A percentile compares a stretch with the other conserved stretches of the same genome.
Conservation (phyloP, 2,888 invertebrate genomes). For the Branchellion lobata region DNA sequence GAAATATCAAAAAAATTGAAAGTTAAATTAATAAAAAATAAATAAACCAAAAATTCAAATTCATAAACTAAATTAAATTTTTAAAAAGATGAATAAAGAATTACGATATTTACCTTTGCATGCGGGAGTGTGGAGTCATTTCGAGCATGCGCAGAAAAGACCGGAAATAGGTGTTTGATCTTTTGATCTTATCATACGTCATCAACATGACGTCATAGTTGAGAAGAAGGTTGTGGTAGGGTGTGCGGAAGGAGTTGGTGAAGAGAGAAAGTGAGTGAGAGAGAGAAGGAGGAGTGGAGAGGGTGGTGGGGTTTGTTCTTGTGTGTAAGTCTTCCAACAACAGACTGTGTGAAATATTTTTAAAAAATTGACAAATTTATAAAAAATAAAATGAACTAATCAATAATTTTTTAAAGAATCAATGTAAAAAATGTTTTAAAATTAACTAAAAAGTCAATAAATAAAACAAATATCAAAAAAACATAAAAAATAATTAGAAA, state of each 20-base stretch:
- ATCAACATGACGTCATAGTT: conserved; percentile 13
- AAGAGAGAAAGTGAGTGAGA: neutral
- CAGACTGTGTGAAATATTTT: conserved; percentile 11
- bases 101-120: conserved; percentile 15
- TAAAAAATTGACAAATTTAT: neutral
- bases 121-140: neutral
- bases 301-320: neutral
- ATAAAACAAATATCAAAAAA: no score
- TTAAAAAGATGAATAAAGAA: neutral
- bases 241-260: neutral
- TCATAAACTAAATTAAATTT: neutral
- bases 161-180: neutral
- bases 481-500: neutral
- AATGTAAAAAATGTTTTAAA: no score
- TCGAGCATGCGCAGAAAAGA: conserved; percentile 7
- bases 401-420: neutral
- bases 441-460: no score
- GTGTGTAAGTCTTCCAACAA: conserved; percentile 25
- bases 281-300: neutral
- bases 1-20: no score
- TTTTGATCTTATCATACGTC: conserved; percentile 30
- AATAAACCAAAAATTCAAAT: no score
- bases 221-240: neutral
- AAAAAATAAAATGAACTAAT: neutral
- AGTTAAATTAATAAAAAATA: no score